Evolutionary conservation across 2,888 invertebrate species (phyloP), one percentile per base, ranked within the genome.

Genomic region (Pseudanteris insignis): DNA sequence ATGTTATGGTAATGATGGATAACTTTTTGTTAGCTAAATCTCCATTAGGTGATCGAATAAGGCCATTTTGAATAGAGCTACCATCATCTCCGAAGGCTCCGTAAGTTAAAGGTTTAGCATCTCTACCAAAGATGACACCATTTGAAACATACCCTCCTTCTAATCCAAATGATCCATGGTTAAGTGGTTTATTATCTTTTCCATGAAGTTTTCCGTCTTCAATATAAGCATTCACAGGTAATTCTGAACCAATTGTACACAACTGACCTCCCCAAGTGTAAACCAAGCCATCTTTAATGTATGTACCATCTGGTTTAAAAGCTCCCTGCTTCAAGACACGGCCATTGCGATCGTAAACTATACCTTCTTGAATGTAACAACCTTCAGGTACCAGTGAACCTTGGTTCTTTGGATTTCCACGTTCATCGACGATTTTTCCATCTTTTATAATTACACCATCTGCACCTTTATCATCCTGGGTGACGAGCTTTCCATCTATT

Each of bases 221-320:
- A 4, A 76, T 67, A 36, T 76, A 78, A 15, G 66, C 71, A 6
- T 70, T 74, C 2, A 29, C 44, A 0, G 79, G 78, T 28, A 79
- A 55, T 53, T 74, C 68, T 1, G 73, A 69, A 2, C 78, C 79
- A 9, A 70, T 64, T 30, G 76, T 79, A 5, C 77, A 41, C 1
- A 78, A 61, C 15, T 75, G 73, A 2, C 78, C 79, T n/a, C 76
- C 78, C 76, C 75, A 77, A 8, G 71, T 73, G 30, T 78, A 72
- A 7, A 77, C 58, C 12, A 79, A 64, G 4, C 79, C 79, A 36
- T 79, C 77, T 29, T 72, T 72, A 10, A 79, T 67, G 53, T 78
- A 79, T 9, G 70, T 71, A 7, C 77, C 78, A 34, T 77, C 77
- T 1, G 72, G 67, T 46, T 72, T 71, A 50, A 78, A 78, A 3